These are phyloP conservation scores for Phasia obesa DNA, from an alignment of 2,888 invertebrate species.

Conservation along the genomic window DNA sequence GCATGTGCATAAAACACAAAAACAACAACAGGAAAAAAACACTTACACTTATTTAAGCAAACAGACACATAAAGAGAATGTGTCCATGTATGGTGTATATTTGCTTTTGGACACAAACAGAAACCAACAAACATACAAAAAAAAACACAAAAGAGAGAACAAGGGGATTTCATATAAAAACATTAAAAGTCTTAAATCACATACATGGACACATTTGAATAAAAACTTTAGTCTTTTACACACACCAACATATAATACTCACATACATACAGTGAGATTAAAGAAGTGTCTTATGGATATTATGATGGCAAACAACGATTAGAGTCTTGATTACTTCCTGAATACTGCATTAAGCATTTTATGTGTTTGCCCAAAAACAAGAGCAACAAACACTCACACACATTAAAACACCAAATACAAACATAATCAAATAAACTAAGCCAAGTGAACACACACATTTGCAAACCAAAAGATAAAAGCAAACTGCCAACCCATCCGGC, in stretches of 20 bases:
- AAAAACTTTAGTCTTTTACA: conserved; percentile 4
- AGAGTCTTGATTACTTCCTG: conserved; percentile 82
- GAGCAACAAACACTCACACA: conserved; percentile 18
- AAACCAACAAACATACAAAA: not conserved
- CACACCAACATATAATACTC: not conserved
- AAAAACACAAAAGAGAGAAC: conserved; percentile 17
- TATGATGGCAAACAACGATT: conserved; percentile 82
- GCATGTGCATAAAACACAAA: conserved; percentile 36
- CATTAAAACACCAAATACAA: conserved; percentile 39
- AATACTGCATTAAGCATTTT: conserved; percentile 81
- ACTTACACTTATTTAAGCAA: conserved; percentile 28
- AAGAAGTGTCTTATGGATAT: conserved; percentile 76
- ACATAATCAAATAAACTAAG: conserved; percentile 40
- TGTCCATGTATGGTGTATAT: not conserved
- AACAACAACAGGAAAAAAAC: conserved; percentile 4
- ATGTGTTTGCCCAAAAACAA: conserved; percentile 76
- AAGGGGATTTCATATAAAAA: conserved; percentile 36
- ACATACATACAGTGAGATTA: conserved; percentile 45
- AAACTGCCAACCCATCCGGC: conserved; percentile 32
- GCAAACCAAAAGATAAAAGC: conserved; percentile 34
- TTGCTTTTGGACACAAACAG: conserved; percentile 47
- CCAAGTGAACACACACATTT: conserved; percentile 45
- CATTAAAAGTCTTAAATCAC: conserved; percentile 60
- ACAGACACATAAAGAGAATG: conserved; percentile 5
- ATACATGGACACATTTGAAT: conserved; percentile 10